Conservation (phyloP, 2,888 invertebrate genomes). For the Eumerus sabulonum region DNA sequence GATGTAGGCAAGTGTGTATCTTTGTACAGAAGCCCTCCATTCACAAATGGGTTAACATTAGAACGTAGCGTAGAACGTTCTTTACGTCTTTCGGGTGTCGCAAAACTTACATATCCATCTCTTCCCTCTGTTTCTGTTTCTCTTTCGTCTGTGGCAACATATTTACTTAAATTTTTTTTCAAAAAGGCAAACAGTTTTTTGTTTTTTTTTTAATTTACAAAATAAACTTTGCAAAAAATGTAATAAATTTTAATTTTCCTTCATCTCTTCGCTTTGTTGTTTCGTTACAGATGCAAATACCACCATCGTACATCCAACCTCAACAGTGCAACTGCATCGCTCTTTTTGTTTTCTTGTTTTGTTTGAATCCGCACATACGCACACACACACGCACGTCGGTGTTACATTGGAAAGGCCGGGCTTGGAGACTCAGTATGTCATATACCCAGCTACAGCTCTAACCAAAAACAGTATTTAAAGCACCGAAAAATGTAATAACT, state of each 20-base stretch:
- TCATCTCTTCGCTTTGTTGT: constrained; percentile 40
- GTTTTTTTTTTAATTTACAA: too few relatives aligned
- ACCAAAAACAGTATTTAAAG: constrained; percentile 48
- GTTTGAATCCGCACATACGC: constrained; percentile 30
- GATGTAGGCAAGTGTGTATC: too few relatives aligned
- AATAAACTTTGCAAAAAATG: constrained; percentile 49
- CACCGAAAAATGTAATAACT: constrained; percentile 39
- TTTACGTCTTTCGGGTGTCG: constrained; percentile 58
- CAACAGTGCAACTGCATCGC: constrained; percentile 23
- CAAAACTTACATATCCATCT: constrained; percentile 37
- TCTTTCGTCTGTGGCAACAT: constrained; percentile 45
- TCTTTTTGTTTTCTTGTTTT: constrained; percentile 28
- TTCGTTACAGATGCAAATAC: constrained; percentile 52
- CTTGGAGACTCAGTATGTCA: too few relatives aligned
- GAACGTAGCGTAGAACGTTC: constrained; percentile 38
- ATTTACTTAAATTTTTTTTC: constrained; percentile 55
- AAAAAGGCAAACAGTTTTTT: constrained; percentile 26
- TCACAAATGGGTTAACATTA: constrained; percentile 58
- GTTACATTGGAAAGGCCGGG: too few relatives aligned
- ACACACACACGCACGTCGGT: too few relatives aligned
- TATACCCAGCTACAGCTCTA: constrained; percentile 22
- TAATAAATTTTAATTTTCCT: constrained; percentile 67
- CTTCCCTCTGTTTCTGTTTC: constrained; percentile 45
- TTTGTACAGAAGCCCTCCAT: constrained; percentile 26
- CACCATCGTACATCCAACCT: background rate